Base-by-base conservation (phyloP, 2,113 vertebrate species). In the Aspiorhynchus laticeps region DNA sequence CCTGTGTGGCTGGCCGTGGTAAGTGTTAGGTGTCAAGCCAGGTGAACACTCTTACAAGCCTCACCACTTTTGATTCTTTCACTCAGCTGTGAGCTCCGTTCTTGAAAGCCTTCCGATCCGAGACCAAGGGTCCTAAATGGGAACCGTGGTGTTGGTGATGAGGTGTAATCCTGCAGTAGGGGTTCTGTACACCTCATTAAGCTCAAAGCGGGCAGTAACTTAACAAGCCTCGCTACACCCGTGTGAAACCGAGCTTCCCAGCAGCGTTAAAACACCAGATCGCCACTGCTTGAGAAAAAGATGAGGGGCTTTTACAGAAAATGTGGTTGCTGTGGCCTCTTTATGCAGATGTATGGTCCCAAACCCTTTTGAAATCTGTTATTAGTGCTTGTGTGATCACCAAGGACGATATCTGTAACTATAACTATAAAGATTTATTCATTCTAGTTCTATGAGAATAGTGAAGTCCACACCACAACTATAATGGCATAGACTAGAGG, bases 131-230 rank as follows among this genome's bases (percentile, higher is more conserved):
- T 71, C 86, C 89, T 90, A 90, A 91, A 91, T 91, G 91, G 85
- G 85, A 91, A 89, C 89, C 90, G 89, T 81, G 87, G 88, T 77
- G 85, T 90, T 88, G 41, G 90, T 80, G 90, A 86, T 90, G 83
- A 85, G 63, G 74, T 48, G 83, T 71, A 86, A 83, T 81, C 61
- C 36, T 87, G 84, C 83, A 74, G 88, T 90, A 79, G 88, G 89
- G 88, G 88, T 86, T 74, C 87, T 85, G 88, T 90, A 92, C 91
- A 92, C 90, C 89, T 91, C 91, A 93, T 93, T 93, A 93, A 88
- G 88, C 89, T 88, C 86, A 82, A 26, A 85, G 14, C 38, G 28
- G 28, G 53, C 67, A 83, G 83, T 4, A 33, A 46, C 85, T 87
- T 84, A 86, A 43, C 71, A 38, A 48, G 59, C 56, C 61, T 87